Base-by-base conservation (phyloP, 1,140 invertebrate species). In the Planococcus citri region DNA sequence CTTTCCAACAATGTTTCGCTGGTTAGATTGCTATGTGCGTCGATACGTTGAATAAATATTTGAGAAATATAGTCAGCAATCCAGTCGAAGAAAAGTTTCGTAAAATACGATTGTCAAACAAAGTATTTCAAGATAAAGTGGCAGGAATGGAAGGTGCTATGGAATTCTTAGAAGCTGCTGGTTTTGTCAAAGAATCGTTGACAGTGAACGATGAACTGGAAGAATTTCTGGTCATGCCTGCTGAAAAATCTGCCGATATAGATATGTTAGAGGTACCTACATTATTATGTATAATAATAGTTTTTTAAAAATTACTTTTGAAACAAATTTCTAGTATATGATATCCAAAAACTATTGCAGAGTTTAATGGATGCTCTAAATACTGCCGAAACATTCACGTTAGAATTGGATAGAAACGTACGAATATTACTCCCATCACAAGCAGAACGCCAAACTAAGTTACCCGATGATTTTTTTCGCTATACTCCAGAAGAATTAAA, bases 31-130 rank as follows among this genome's bases (percentile, higher is more conserved):
- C 87, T 68, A 81, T 83, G 6, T 93, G 94, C 76, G 83, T 95
- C 8, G 89, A 95, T 73, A 94, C 90, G 4, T 77, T 97, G 4
- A 85, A 84, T 74, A 94, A 92, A 78, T 96, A 96, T 80, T 79
- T 97, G 70, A 90, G 94, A 75, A 97, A 97, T 78, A 89, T 97
- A 22, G 82, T 94, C 17, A 85, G 85, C 20, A 85, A 94, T 79
- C 93, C 92, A 0, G 81, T 82, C 10, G 91, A 95, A 75, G 87
- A 91, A 73, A 97, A 97, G 76, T 97, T 88, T 78, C 87, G 87
- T 73, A 94, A 92, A 81, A 96, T 97, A 71, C 81, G 93, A 71
- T 84, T 91, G 79, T 85, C 83, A 2, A 97, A 95, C 78, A 88
- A 86, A 82, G 81, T 83, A 70, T 88, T 86, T 76, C 80, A 85